A percentile compares a stretch with the other conserved stretches of the same genome.
Evolutionary conservation across 2,113 vertebrate species (phyloP).

Genomic region (Engraulis encrasicolus): DNA sequence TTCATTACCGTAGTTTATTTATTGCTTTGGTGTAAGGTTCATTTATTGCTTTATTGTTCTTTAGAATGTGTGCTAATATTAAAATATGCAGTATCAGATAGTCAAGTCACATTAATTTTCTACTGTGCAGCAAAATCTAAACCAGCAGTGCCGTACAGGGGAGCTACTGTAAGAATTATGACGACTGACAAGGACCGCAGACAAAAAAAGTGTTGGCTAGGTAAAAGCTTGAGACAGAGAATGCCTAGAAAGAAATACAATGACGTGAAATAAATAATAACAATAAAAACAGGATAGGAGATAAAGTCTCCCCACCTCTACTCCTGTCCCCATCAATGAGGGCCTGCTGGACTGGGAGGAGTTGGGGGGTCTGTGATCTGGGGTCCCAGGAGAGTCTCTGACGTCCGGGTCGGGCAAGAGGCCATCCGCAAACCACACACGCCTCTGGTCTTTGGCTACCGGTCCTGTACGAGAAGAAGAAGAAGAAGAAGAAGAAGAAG

Average conservation of each 20-base stretch:
- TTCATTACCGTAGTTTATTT: background rate
- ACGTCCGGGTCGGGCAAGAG: slow-evolving; percentile 87
- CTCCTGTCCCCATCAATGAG: background rate
- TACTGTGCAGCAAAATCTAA: too few species aligned
- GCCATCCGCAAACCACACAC: slow-evolving; percentile 97
- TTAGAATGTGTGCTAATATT: background rate
- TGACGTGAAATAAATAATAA: too few species aligned
- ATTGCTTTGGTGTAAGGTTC: background rate
- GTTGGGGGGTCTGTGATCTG: slow-evolving; percentile 17
- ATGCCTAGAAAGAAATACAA: too few species aligned
- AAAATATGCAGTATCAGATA: too few species aligned
- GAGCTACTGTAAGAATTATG: too few species aligned
- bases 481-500: slow-evolving; percentile 4
- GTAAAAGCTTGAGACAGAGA: too few species aligned
- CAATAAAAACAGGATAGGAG: too few species aligned
- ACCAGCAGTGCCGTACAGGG: too few species aligned
- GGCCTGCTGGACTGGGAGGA: background rate
- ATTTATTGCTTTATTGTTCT: background rate
- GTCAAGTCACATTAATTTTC: too few species aligned
- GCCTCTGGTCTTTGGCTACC: slow-evolving; percentile 85
- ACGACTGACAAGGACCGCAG: too few species aligned
- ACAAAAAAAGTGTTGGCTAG: too few species aligned
- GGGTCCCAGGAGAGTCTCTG: slow-evolving; percentile 40
- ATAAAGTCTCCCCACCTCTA: background rate
- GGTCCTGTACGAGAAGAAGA: slow-evolving; percentile 59